phyloP scores from a whole-genome alignment of 2,797 vertebrate species.

The Ataeniobius toweri region DNA sequence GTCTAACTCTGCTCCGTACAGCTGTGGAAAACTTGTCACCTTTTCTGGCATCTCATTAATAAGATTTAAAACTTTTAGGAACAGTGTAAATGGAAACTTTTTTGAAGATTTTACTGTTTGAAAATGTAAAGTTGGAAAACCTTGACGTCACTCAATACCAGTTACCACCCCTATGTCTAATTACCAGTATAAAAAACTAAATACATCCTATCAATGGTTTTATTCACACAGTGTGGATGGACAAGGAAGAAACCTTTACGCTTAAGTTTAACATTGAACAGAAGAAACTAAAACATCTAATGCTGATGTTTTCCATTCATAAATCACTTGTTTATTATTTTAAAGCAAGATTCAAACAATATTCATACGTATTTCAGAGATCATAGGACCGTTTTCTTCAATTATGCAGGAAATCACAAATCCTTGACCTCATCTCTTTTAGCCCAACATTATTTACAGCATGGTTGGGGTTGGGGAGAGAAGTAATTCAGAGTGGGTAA shows the following conservation, averaged over 20 bases:
- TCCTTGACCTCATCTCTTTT: background rate
- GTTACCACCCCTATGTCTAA: background rate
- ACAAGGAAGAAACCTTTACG: background rate
- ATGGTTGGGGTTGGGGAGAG: no score
- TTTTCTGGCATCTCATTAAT: background rate
- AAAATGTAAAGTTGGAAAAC: background rate
- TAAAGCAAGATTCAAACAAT: background rate
- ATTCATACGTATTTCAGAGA: background rate
- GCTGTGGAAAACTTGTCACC: background rate
- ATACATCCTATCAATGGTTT: background rate
- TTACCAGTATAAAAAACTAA: background rate
- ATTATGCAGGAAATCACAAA: background rate
- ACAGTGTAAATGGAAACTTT: background rate
- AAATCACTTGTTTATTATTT: background rate
- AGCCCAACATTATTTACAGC: background rate
- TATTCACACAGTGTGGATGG: background rate
- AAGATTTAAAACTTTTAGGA: background rate
- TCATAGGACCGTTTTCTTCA: background rate
- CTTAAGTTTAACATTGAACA: background rate
- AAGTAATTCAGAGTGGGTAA: background rate
- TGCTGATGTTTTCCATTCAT: background rate
- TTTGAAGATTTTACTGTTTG: background rate
- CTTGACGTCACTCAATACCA: background rate
- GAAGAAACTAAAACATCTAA: background rate
- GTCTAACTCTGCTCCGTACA: background rate